A percentile compares a stretch with the other conserved stretches of the same genome.
phyloP scores from a whole-genome alignment of 2,888 invertebrate genomes.

The Idaea straminata region DNA sequence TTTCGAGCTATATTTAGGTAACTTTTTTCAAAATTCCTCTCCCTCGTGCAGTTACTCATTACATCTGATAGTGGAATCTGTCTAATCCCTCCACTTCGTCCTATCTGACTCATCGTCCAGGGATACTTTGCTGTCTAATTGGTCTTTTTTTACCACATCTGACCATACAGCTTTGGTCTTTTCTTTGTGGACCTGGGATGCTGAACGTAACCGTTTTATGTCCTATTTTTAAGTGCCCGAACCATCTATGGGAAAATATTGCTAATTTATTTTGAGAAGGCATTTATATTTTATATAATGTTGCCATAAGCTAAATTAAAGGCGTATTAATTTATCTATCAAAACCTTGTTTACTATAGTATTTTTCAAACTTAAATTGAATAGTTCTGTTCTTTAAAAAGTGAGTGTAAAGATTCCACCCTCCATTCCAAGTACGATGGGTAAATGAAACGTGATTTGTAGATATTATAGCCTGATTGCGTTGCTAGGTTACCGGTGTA shows the following conservation, averaged over 20 bases:
- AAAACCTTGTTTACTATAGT: too few species aligned
- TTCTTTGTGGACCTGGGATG: too few species aligned
- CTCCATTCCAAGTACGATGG: neutral
- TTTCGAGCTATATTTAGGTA: neutral
- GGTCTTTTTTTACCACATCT: too few species aligned
- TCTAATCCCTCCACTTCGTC: too few species aligned
- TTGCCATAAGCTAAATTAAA: neutral
- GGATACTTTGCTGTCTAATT: too few species aligned
- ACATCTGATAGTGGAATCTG: too few species aligned
- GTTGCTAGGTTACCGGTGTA: slow-evolving; percentile 62
- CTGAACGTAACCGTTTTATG: neutral
- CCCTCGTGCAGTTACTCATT: too few species aligned
- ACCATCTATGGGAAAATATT: neutral
- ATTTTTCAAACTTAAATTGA: too few species aligned
- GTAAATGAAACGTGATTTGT: slow-evolving; percentile 23
- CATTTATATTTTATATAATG: neutral
- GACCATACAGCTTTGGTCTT: too few species aligned
- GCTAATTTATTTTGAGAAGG: neutral
- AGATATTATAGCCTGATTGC: slow-evolving; percentile 44
- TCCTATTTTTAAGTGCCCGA: neutral
- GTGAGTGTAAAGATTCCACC: neutral
- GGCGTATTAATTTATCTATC: neutral
- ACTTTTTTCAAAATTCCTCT: too few species aligned
- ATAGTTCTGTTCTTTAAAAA: neutral
- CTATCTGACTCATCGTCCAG: too few species aligned